Evolutionary conservation across 2,797 vertebrate species (phyloP).

Genomic region (Naso thynnoides): DNA sequence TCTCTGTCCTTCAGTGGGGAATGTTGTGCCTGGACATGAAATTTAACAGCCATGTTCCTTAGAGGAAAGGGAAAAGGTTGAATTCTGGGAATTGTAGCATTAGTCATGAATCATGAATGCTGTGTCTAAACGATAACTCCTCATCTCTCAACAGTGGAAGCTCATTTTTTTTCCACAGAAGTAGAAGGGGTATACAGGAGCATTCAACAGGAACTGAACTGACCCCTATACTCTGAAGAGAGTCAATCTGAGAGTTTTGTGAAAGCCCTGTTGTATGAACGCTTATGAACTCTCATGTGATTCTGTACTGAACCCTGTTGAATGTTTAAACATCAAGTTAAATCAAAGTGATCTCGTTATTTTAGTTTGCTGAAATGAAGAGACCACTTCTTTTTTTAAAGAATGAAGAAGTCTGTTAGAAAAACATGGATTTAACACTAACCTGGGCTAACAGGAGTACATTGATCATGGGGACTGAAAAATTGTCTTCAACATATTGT

Average conservation of each 20-base stretch:
- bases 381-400: background rate
- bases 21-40: background rate
- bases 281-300: no score
- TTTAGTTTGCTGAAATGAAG: background rate
- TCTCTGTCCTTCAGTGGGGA: background rate
- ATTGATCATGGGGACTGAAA: background rate
- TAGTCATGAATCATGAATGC: background rate
- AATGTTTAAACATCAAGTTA: background rate
- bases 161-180: background rate
- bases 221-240: background rate
- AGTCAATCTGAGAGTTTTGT: background rate
- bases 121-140: background rate
- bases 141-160: constrained; percentile 1
- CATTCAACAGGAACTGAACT: background rate
- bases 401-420: background rate
- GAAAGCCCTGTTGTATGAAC: background rate
- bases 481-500: background rate
- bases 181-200: background rate
- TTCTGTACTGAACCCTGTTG: background rate
- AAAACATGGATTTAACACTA: background rate
- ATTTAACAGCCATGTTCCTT: background rate
- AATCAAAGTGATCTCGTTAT: background rate
- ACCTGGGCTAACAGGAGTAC: background rate
- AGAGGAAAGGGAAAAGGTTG: background rate
- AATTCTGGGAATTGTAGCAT: background rate